Evolutionary conservation across 2,888 invertebrate species (phyloP), one percentile per base, ranked within the genome.

Genomic region (Heliconius hortense): DNA sequence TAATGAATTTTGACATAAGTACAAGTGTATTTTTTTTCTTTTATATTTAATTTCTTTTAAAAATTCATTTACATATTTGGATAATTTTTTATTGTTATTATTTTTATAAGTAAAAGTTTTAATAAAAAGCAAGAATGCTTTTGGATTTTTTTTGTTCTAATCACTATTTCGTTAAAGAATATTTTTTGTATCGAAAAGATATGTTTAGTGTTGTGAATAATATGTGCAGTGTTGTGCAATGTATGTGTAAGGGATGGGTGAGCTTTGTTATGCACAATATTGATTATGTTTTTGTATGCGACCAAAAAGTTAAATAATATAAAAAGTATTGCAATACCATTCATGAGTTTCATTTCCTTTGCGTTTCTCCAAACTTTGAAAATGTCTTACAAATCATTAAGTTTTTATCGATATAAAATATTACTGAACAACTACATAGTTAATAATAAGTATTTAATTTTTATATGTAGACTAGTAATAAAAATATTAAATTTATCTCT

Each of bases 261-360:
- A 81, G 82, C 82, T 82, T 86, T 85, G 79, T 86, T 85, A 85
- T 86, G 87, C 87, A 80, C 84, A 82, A 83, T 82, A 81, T 77
- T 69, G 21, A 69, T 78, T 84, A 48, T 48, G 83, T 79, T 87
- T 88, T 87, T 88, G 83, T 89, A 89, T 85, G 86, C 86, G 79
- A 83, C 84, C 78, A 83, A 86, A 81, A 82, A 72, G 77, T 82
- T 81, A 75, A 80, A 82, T 80, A 85, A 86, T 85, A 86, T 86
- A 84, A 83, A 80, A 71, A 64, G 67, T 39, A 76, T 77, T 76
- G 77, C 66, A 79, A 72, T 75, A 74, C 60, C 59, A 43, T 71
- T 56, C 10, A n/a, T 31, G 73, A 71, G 69, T 79, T 79, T 78
- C 72, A 73, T 75, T 35, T 35, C 8, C 31, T 35, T 35, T 35